phyloP scores from a whole-genome alignment of 2,113 vertebrate genomes.

The Hyaena hyaena region DNA sequence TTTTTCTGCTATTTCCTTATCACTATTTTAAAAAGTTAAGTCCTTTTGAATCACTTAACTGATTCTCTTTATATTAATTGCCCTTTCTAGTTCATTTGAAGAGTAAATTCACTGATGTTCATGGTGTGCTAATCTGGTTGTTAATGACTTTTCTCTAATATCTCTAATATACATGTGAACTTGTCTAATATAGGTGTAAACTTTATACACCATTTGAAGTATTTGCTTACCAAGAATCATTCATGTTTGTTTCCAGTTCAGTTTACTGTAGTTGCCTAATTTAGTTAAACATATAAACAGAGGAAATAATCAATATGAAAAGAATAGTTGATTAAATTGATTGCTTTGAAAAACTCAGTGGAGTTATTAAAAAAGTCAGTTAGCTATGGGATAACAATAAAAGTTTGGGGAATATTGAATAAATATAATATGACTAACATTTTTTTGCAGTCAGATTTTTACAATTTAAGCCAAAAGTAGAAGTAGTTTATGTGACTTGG shows the following conservation, averaged over 20 bases:
- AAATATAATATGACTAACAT: background rate
- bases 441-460: background rate
- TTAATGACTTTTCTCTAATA: background rate
- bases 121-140: background rate
- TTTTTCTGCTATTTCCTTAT: background rate
- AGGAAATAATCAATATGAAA: background rate
- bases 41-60: background rate
- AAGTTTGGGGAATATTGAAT: background rate
- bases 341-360: background rate
- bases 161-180: background rate
- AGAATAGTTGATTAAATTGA: constrained; percentile 13
- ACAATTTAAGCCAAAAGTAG: constrained; percentile 1
- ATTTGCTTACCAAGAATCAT: background rate
- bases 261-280: background rate
- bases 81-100: constrained; percentile 35
- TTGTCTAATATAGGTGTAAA: background rate
- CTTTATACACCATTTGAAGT: background rate
- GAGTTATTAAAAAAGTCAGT: background rate
- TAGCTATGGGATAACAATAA: background rate
- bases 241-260: background rate
- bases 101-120: constrained; percentile 28
- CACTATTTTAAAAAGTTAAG: background rate
- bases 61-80: background rate
- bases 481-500: background rate
- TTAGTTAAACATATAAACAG: constrained; percentile 3